Evolutionary conservation across 1,140 invertebrate genomes (phyloP).

Genomic region (Elymnias hypermnestra): DNA sequence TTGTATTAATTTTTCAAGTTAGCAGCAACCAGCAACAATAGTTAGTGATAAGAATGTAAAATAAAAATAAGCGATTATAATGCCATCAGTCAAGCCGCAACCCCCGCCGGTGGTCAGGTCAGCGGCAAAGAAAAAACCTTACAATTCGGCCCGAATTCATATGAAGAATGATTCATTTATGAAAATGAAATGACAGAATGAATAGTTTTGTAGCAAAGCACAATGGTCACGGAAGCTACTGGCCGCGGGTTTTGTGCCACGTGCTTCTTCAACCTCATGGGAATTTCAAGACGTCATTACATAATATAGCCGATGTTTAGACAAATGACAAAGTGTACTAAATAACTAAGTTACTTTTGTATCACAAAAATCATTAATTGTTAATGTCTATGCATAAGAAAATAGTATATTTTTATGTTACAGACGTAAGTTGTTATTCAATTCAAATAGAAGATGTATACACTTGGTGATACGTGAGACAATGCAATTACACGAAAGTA

Average conservation of each 20-base stretch:
- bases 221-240: conserved; percentile 55
- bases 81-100: conserved; percentile 61
- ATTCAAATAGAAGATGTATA: too few species aligned
- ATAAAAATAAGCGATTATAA: conserved; percentile 73
- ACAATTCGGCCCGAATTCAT: conserved; percentile 62
- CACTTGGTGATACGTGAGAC: too few species aligned
- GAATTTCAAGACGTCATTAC: conserved; percentile 17
- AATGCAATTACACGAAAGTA: too few species aligned
- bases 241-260: conserved; percentile 46
- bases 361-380: too few species aligned
- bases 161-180: conserved; percentile 73
- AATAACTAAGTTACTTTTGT: too few species aligned
- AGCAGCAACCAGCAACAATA: conserved; percentile 44
- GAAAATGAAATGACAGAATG: conserved; percentile 74
- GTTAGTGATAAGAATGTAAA: conserved; percentile 64
- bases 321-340: too few species aligned
- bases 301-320: too few species aligned
- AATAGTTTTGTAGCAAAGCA: conserved; percentile 52
- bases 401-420: too few species aligned
- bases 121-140: conserved; percentile 61
- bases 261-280: conserved; percentile 30
- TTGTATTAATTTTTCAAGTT: too few species aligned
- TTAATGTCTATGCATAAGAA: too few species aligned
- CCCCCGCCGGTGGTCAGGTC: conserved; percentile 67
- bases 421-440: too few species aligned